These are phyloP conservation scores for Listrodromus nycthemerus DNA, from an alignment of 2,888 invertebrate species.

Conservation along the genomic window DNA sequence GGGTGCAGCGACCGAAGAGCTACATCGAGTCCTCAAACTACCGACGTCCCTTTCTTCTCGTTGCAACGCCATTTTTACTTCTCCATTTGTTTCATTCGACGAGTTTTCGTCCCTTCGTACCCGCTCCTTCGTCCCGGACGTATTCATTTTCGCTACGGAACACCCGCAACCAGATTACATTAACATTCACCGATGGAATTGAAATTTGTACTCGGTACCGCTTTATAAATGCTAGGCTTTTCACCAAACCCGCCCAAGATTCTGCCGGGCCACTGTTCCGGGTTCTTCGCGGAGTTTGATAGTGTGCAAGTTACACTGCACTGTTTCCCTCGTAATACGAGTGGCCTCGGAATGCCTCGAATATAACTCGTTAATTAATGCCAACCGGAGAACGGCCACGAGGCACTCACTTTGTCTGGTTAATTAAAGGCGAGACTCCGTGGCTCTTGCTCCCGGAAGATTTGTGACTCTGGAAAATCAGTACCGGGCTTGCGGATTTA, in stretches of 20 bases:
- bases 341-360: slow-evolving; percentile 41
- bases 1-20: slow-evolving; percentile 44
- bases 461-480: slow-evolving; percentile 45
- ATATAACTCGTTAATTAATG: slow-evolving; percentile 63
- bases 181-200: slow-evolving; percentile 49
- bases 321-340: slow-evolving; percentile 33
- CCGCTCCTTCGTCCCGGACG: slow-evolving; percentile 1
- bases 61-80: slow-evolving; percentile 18
- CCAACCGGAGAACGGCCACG: slow-evolving; percentile 36
- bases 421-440: slow-evolving; percentile 59
- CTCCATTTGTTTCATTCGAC: slow-evolving; percentile 45
- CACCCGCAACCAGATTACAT: slow-evolving; percentile 35
- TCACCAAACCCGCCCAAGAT: slow-evolving; percentile 28
- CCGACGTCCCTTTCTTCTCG: slow-evolving; percentile 15
- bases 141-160: slow-evolving; percentile 32
- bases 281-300: slow-evolving; percentile 12
- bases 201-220: slow-evolving; percentile 47
- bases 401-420: slow-evolving; percentile 57
- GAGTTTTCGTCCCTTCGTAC: slow-evolving; percentile 22
- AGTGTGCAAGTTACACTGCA: neutral
- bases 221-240: slow-evolving; percentile 40
- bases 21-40: slow-evolving; percentile 52
- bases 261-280: neutral
- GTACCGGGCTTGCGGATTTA: slow-evolving; percentile 18
- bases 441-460: slow-evolving; percentile 30